A percentile compares a stretch with the other conserved stretches of the same genome.
phyloP scores from a whole-genome alignment of 1,140 invertebrate species.

The Chymomyza costata region DNA sequence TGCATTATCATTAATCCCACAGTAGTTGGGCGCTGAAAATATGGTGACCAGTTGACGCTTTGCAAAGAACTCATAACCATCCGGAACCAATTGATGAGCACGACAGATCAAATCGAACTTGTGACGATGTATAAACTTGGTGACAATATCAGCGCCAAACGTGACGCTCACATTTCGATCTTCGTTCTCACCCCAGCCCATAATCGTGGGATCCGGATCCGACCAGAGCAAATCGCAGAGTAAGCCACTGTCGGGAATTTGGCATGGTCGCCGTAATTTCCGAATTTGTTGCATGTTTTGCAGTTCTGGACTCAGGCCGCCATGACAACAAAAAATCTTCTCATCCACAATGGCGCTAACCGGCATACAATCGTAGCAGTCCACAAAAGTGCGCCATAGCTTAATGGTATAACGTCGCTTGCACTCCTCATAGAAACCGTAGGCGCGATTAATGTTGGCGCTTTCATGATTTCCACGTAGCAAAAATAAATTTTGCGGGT shows the following conservation, averaged over 20 bases:
- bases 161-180: constrained; percentile 96
- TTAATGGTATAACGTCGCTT: constrained; percentile 96
- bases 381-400: constrained; percentile 97
- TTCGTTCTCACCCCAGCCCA: constrained; percentile 95
- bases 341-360: constrained; percentile 96
- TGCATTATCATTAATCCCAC: constrained; percentile 98
- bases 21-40: constrained; percentile 81
- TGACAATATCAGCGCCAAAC: constrained; percentile 93
- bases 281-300: constrained; percentile 92
- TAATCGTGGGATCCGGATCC: constrained; percentile 92
- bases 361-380: constrained; percentile 79
- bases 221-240: constrained; percentile 97
- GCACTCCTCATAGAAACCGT: constrained; percentile 96
- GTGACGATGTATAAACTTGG: constrained; percentile 94
- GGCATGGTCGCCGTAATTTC: constrained; percentile 91
- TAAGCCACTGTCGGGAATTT: constrained; percentile 92
- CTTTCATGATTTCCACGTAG: constrained; percentile 80
- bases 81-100: constrained; percentile 97
- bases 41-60: constrained; percentile 97
- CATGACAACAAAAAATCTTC: constrained; percentile 98
- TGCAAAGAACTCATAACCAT: constrained; percentile 98
- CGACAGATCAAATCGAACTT: constrained; percentile 96
- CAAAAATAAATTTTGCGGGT: constrained; percentile 90
- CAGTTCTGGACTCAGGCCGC: constrained; percentile 90
- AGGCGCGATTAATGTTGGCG: constrained; percentile 89